Evolutionary conservation across 2,797 vertebrate species (phyloP), one percentile per base, ranked within the genome.

Genomic region (Poeciliopsis infans): DNA sequence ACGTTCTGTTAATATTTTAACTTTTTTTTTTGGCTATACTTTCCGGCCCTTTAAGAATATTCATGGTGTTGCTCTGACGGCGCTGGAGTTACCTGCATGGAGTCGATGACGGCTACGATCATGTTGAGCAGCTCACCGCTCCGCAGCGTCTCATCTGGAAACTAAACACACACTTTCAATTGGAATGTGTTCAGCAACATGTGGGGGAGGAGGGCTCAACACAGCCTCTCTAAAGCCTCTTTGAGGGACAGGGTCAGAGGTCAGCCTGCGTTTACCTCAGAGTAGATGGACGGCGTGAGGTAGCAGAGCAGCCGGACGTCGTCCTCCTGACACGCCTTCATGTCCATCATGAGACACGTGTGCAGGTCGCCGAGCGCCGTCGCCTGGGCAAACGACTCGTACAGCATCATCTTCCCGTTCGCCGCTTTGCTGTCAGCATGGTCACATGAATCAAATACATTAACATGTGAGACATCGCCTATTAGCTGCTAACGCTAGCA

Each of bases 311-410:
- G 94, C 7, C 98, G 90, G 41, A 99, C 96, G 0, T 99, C 98
- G 0, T 99, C 98, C 80, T 99, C 98, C 92, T 99, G 98, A 80
- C 98, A 99, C 10, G 98, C 98, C 89, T 99, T 99, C 98, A 99
- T 99, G 95, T 99, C 98, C 98, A 99, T 98, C 98, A 99, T 99
- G 5, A 99, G 91, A 82, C 98, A 99, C 0, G 98, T 99, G 94
- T 99, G 98, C 49, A 99, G 95, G 57, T 99, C 98, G 0, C 98
- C 97, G 20, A 99, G 95, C 36, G 98, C 97, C 0, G 98, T 99
- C 23, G 98, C 97, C 95, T 99, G 98, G 31, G 98, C 98, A 0
- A 99, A 99, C 0, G 97, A 98, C 96, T 99, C 98, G 0, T 99
- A 99, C 6, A 99, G 93, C 88, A 95, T 97, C 98, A 99, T 99